Evolutionary conservation across 2,113 vertebrate genomes (phyloP), one percentile per base, ranked within the genome.

Genomic region (Laterallus jamaicensis): DNA sequence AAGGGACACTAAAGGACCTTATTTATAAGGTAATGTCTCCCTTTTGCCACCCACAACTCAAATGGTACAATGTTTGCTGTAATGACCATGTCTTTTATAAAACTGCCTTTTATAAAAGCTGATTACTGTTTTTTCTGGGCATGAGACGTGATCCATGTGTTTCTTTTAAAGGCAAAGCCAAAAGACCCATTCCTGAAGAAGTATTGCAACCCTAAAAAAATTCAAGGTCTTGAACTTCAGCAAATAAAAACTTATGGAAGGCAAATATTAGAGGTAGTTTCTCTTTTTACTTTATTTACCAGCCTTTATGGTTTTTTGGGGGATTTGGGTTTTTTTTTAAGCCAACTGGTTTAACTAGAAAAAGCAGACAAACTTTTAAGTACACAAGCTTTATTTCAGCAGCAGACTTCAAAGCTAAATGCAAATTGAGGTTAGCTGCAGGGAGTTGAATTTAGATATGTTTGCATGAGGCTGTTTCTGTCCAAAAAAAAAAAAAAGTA

Each of bases 191-290:
- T 99, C 96, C 96, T 99, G 94, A 99, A 99, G 97, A 99, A 99
- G 95, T 99, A 99, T 92, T 99, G 99, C 90, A 99, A 98, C 96
- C 99, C 99, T 16, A 99, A 99, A 97, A 99, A 99, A 98, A 99
- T 98, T 93, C 99, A 99, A 96, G 99, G 99, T 69, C 98, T 99
- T 60, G 99, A 99, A 93, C 98, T 99, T 71, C 98, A 98, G 52
- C 98, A 99, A 92, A 99, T 99, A 97, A 98, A 98, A 96, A 98
- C 97, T 17, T 99, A 98, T 6, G 99, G 99, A 67, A 98, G 99
- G 49, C 99, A 99, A 97, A 99, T 99, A 96, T 95, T 99, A 96
- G 99, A 99, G 99, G 99, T 99, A 97, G 42, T 76, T 77, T 60
- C 58, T 74, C 25, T 11, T 73, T 60, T 40, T 55, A 15, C 49